phyloP scores from a whole-genome alignment of 2,113 vertebrate genomes.

The Cottus gobio region DNA sequence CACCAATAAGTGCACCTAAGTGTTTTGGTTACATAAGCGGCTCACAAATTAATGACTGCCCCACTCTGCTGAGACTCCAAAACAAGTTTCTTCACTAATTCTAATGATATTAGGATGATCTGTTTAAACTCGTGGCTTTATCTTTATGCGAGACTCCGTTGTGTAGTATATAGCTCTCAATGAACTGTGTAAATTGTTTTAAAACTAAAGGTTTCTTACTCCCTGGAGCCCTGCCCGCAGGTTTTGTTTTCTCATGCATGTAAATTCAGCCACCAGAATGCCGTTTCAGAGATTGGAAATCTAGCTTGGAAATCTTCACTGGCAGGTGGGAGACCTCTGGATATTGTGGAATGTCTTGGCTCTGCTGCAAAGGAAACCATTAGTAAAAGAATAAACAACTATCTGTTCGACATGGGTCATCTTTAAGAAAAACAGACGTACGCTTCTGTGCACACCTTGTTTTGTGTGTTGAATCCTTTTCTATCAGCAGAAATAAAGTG shows the following conservation, averaged over 20 bases:
- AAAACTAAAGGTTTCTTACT: slow-evolving; percentile 21
- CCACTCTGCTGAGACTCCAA: slow-evolving; percentile 38
- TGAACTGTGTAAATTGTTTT: slow-evolving; percentile 30
- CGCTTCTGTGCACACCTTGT: slow-evolving; percentile 12
- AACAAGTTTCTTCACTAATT: slow-evolving; percentile 43
- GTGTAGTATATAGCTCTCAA: background rate
- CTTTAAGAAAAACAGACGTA: slow-evolving; percentile 10
- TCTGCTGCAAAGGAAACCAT: slow-evolving; percentile 46
- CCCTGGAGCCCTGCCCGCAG: slow-evolving; percentile 2
- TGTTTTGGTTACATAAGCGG: slow-evolving; percentile 42
- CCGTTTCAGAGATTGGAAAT: slow-evolving; percentile 59
- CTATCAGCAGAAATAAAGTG: slow-evolving; percentile 14
- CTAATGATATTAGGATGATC: slow-evolving; percentile 62
- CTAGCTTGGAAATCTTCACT: slow-evolving; percentile 40
- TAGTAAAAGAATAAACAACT: slow-evolving; percentile 29
- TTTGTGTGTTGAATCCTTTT: slow-evolving; percentile 20
- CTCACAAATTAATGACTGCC: slow-evolving; percentile 41
- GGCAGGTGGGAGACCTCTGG: slow-evolving; percentile 70
- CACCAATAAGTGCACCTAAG: slow-evolving; percentile 8
- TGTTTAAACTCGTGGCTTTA: slow-evolving; percentile 41
- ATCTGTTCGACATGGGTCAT: slow-evolving; percentile 39
- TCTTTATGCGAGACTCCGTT: slow-evolving; percentile 27
- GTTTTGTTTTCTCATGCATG: slow-evolving; percentile 31
- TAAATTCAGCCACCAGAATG: slow-evolving; percentile 46
- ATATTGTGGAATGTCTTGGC: slow-evolving; percentile 69